Conservation (phyloP, 2,888 invertebrate species). For the Heterodera filipjevi region DNA sequence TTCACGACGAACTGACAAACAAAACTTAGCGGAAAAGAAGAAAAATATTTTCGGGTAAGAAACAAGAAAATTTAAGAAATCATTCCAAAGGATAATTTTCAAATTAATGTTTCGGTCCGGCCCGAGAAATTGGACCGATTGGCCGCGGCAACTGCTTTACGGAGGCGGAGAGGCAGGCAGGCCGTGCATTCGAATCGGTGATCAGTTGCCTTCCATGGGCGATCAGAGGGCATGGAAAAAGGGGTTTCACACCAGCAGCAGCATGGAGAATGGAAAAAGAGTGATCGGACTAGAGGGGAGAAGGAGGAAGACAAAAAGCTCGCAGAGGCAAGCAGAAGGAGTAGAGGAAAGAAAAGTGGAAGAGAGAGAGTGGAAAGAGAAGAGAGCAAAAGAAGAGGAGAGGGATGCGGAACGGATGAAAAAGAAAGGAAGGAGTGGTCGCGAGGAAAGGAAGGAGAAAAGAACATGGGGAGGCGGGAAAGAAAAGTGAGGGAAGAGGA, state of each 20-base stretch:
- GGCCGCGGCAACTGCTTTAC: constrained; percentile 46
- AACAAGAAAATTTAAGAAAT: not conserved
- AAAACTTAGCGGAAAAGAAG: constrained; percentile 57
- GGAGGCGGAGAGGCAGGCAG: constrained; percentile 54
- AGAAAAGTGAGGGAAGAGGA: not conserved
- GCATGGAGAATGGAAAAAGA: not conserved
- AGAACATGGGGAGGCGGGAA: not conserved
- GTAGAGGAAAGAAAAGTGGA: too few species aligned
- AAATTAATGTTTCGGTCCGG: constrained; percentile 40
- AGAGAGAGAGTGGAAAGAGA: not conserved
- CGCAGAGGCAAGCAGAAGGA: too few species aligned
- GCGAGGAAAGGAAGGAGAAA: not conserved
- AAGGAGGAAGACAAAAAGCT: too few species aligned
- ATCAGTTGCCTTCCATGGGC: not conserved
- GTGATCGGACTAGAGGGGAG: too few species aligned
- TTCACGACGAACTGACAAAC: constrained; percentile 52
- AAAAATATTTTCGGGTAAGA: constrained; percentile 58
- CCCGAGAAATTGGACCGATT: constrained; percentile 49
- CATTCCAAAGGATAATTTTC: not conserved
- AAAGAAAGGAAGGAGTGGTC: not conserved
- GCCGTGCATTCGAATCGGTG: constrained; percentile 49
- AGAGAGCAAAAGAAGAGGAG: not conserved
- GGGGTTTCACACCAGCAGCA: too few species aligned
- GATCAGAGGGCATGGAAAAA: constrained; percentile 14
- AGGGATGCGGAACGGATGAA: not conserved